Percentiles rank a stretch among this genome's conserved stretches.
phyloP scores from a whole-genome alignment of 2,888 invertebrate species.

The Prenolepis imparis region DNA sequence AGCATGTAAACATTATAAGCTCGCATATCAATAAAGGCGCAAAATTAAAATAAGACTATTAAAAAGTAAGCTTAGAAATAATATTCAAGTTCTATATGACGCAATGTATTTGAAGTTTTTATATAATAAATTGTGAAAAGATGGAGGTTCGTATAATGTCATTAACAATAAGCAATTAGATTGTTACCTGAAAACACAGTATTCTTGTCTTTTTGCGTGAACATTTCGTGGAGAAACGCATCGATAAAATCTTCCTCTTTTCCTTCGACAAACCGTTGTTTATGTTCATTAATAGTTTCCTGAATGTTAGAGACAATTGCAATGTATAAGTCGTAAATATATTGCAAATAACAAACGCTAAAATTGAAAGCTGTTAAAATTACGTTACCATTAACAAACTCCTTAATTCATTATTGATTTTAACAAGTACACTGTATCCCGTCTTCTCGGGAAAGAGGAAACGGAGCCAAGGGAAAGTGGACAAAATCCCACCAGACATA shows the following conservation, averaged over 20 bases:
- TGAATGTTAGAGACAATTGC: constrained; percentile 57
- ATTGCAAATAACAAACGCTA: neutral
- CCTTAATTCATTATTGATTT: constrained; percentile 88
- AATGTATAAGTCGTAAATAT: neutral
- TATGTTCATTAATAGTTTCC: constrained; percentile 88
- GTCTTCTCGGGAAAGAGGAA: constrained; percentile 88
- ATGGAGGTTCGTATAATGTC: neutral
- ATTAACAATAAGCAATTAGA: neutral
- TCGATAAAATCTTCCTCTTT: constrained; percentile 89
- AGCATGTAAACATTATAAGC: neutral
- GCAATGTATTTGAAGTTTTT: neutral
- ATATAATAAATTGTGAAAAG: neutral
- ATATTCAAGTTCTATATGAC: neutral
- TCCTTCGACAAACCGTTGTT: constrained; percentile 85
- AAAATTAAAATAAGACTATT: constrained; percentile 1
- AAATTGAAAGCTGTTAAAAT: neutral
- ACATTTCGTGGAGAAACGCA: constrained; percentile 89
- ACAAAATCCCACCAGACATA: constrained; percentile 88
- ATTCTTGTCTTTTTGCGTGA: constrained; percentile 74
- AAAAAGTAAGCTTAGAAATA: neutral
- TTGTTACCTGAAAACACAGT: constrained; percentile 71
- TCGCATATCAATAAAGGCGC: neutral
- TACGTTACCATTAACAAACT: constrained; percentile 87
- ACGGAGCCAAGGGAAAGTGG: constrained; percentile 89
- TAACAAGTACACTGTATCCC: constrained; percentile 88